A percentile compares a stretch with the other conserved stretches of the same genome.
Evolutionary conservation across 1,140 invertebrate genomes (phyloP).

Genomic region (Drosophila micromelanica): DNA sequence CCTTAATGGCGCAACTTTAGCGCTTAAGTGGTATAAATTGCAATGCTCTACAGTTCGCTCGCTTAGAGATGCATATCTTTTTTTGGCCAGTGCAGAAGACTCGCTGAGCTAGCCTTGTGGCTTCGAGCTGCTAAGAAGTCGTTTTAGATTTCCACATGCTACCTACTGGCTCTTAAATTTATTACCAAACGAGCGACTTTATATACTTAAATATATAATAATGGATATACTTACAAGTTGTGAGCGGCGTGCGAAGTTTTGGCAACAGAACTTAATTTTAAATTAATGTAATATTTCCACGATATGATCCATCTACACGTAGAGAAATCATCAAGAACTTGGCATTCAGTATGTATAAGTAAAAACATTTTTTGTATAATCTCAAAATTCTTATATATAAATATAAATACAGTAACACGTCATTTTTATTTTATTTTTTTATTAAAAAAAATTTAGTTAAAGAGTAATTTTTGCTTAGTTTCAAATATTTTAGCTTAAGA

Average conservation of each 20-base stretch:
- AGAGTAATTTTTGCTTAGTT: too few relatives aligned
- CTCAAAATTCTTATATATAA: too few relatives aligned
- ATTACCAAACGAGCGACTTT: slow-evolving; percentile 13
- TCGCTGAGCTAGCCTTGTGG: neutral
- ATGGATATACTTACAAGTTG: slow-evolving; percentile 9
- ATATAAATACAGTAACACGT: too few relatives aligned
- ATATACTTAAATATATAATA: neutral
- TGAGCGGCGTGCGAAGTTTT: slow-evolving; percentile 6
- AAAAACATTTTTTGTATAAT: too few relatives aligned
- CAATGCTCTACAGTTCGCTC: slow-evolving; percentile 51
- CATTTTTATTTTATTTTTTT: too few relatives aligned
- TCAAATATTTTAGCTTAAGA: too few relatives aligned
- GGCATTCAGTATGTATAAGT: too few relatives aligned
- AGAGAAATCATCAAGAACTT: too few relatives aligned
- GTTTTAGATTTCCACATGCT: slow-evolving; percentile 1
- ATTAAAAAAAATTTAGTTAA: too few relatives aligned
- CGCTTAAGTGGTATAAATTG: slow-evolving; percentile 81
- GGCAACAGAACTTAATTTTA: slow-evolving; percentile 6
- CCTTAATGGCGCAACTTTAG: slow-evolving; percentile 79
- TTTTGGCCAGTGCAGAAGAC: slow-evolving; percentile 6
- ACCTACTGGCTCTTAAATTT: slow-evolving; percentile 23
- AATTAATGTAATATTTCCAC: slow-evolving; percentile 11
- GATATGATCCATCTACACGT: too few relatives aligned
- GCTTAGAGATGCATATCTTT: slow-evolving; percentile 62
- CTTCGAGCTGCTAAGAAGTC: slow-evolving; percentile 16